Evolutionary conservation across 2,113 vertebrate species (phyloP).

Genomic region (Gallinago media): DNA sequence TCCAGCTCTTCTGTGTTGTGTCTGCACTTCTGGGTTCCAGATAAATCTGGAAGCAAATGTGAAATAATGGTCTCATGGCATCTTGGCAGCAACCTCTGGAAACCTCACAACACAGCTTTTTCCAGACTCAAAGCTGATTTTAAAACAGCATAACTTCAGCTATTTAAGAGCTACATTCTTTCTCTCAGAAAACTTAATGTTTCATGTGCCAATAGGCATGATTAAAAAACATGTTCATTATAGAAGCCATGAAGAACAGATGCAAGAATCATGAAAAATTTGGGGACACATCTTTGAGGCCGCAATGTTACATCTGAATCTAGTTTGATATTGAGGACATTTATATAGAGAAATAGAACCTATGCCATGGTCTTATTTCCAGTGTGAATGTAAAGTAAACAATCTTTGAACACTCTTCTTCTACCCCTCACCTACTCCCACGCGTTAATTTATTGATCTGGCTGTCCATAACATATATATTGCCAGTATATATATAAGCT

Average conservation of each 20-base stretch:
- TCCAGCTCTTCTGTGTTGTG: conserved; percentile 39
- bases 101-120: conserved; percentile 51
- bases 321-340: not conserved
- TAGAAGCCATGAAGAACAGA: not conserved
- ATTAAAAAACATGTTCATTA: not conserved
- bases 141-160: conserved; percentile 9
- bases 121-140: conserved; percentile 28
- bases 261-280: not conserved
- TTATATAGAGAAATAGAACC: not conserved
- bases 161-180: conserved; percentile 5
- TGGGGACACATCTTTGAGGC: not conserved
- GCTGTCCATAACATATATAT: not conserved
- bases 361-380: not conserved
- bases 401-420: not conserved
- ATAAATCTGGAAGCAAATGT: conserved; percentile 62
- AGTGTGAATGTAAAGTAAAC: not conserved
- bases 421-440: too few species aligned
- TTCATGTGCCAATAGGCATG: not conserved
- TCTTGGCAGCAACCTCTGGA: conserved; percentile 50
- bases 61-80: conserved; percentile 37
- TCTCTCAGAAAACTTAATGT: not conserved
- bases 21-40: conserved; percentile 55
- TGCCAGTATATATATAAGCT: not conserved
- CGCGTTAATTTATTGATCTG: not conserved
- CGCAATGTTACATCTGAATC: not conserved